These are phyloP conservation scores for Pipistrellus kuhlii DNA, from an alignment of 2,797 vertebrate species.

Conservation along the genomic window DNA sequence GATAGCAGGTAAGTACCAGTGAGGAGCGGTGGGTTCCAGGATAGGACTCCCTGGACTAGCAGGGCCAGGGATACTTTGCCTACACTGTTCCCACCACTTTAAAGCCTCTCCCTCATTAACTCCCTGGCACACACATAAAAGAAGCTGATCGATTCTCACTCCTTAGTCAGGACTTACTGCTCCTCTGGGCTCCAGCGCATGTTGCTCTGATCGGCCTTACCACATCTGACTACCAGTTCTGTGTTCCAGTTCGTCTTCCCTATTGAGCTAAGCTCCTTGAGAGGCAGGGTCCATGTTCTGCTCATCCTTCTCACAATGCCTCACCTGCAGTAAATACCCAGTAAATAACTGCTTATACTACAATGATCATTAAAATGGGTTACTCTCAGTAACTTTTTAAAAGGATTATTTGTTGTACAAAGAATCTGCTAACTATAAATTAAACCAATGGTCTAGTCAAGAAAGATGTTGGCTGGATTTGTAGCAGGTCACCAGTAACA, in stretches of 20 bases:
- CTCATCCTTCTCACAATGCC: too few species aligned
- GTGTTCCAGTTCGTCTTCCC: neutral
- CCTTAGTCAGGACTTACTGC: neutral
- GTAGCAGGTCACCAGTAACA: neutral
- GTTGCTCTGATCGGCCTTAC: neutral
- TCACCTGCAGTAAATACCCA: neutral
- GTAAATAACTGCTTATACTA: neutral
- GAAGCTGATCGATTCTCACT: neutral
- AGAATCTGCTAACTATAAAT: neutral
- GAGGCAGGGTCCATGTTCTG: neutral
- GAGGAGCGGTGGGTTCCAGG: neutral
- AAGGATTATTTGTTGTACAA: neutral
- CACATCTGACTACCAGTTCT: neutral
- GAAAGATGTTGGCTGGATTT: neutral
- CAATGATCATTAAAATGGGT: neutral
- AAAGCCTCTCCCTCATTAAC: neutral
- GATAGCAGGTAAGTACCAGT: neutral
- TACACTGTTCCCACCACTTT: neutral
- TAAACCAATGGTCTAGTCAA: neutral
- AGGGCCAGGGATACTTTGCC: too few species aligned
- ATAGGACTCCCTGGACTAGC: neutral
- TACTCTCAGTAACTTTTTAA: neutral
- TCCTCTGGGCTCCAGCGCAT: neutral
- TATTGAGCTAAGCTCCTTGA: neutral
- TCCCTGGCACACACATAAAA: neutral